phyloP scores from a whole-genome alignment of 2,797 vertebrate genomes.

The Clarias platycephalus region DNA sequence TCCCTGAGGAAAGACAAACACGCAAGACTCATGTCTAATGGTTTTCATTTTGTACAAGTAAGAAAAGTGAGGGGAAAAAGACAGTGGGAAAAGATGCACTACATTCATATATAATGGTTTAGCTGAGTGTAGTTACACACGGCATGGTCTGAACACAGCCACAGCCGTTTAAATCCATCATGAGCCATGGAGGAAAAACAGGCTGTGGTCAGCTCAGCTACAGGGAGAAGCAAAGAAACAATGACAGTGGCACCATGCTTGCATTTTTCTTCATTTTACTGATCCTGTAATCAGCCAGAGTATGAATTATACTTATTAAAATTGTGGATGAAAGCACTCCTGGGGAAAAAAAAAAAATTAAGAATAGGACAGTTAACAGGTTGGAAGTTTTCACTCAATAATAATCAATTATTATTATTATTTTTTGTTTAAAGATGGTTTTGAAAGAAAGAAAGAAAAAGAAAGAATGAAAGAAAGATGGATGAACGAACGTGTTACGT shows the following conservation, averaged over 20 bases:
- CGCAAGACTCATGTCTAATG: conserved; percentile 60
- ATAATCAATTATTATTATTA: not conserved
- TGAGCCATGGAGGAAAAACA: not conserved
- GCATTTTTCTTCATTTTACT: not conserved
- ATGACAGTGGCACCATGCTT: not conserved
- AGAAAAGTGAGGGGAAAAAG: not conserved
- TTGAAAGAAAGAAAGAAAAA: conserved; percentile 9
- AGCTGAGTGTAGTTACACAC: conserved; percentile 60
- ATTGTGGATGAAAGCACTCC: not conserved
- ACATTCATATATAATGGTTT: conserved; percentile 51
- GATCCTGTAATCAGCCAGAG: not conserved
- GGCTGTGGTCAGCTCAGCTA: not conserved
- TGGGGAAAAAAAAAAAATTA: not conserved
- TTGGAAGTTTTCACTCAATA: not conserved
- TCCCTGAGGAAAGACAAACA: conserved; percentile 96
- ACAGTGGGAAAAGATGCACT: conserved; percentile 24
- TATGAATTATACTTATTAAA: not conserved
- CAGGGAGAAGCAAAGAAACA: conserved; percentile 21
- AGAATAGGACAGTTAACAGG: not conserved
- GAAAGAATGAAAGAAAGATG: conserved; percentile 24
- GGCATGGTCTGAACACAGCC: conserved; percentile 51
- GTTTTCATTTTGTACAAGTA: conserved; percentile 38
- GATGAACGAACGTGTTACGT: conserved; percentile 29
- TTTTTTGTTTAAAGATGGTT: not conserved
- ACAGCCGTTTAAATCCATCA: not conserved